A percentile compares a stretch with the other conserved stretches of the same genome.
These are phyloP conservation scores for Merodon equestris DNA, from an alignment of 2,888 invertebrate genomes.

Conservation along the genomic window DNA sequence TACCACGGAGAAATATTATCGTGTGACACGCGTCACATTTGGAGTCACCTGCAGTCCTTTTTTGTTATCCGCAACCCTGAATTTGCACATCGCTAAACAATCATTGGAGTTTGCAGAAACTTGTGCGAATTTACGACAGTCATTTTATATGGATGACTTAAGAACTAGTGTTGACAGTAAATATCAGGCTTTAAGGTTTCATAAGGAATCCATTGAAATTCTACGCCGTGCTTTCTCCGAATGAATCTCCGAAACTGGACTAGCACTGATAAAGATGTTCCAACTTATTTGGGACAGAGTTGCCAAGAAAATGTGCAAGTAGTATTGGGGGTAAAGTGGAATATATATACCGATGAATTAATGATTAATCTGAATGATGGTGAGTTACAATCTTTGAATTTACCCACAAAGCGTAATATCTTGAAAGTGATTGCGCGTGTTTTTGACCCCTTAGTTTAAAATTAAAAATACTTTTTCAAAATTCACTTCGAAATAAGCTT, in stretches of 20 bases:
- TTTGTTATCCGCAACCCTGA: slow-evolving; percentile 11
- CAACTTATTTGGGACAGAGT: no score
- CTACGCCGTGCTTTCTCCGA: background rate
- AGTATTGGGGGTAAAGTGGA: slow-evolving; percentile 10
- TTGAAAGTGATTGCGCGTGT: slow-evolving; percentile 21
- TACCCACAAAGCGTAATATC: slow-evolving; percentile 14
- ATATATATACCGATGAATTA: slow-evolving; percentile 10
- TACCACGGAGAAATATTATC: slow-evolving; percentile 6
- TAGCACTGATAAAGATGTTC: background rate
- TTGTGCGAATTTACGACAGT: background rate
- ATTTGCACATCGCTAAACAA: background rate
- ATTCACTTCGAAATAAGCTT: slow-evolving; percentile 1
- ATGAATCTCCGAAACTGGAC: background rate
- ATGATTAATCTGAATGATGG: slow-evolving; percentile 6
- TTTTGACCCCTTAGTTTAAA: slow-evolving; percentile 16
- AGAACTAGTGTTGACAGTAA: background rate
- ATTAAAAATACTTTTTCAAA: slow-evolving; percentile 8
- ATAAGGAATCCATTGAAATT: background rate
- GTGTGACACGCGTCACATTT: slow-evolving; percentile 35
- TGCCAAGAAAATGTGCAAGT: background rate
- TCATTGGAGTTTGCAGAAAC: background rate
- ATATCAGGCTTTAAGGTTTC: background rate
- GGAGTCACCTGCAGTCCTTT: slow-evolving; percentile 33
- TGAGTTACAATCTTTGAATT: no score
- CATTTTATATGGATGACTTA: slow-evolving; percentile 4